Evolutionary conservation across 2,888 invertebrate genomes (phyloP).

Genomic region (Pterobdella sp.): DNA sequence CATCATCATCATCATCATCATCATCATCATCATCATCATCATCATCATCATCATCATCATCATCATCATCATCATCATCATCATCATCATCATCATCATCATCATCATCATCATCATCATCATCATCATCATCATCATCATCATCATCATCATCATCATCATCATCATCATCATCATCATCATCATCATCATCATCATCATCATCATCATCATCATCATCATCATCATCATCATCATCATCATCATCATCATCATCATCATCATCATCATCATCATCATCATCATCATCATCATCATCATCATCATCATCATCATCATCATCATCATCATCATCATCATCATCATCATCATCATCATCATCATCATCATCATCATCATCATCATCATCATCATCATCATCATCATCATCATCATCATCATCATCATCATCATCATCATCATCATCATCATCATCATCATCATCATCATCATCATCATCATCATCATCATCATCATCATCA

Average conservation of each 20-base stretch:
- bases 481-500: slow-evolving; percentile 15
- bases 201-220: slow-evolving; percentile 24
- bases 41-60: slow-evolving; percentile 15
- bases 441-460: slow-evolving; percentile 24
- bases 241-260: slow-evolving; percentile 15
- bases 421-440: slow-evolving; percentile 15
- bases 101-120: slow-evolving; percentile 27
- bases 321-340: slow-evolving; percentile 24
- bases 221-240: slow-evolving; percentile 17
- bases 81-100: slow-evolving; percentile 27
- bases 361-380: slow-evolving; percentile 15
- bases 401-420: slow-evolving; percentile 17
- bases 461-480: slow-evolving; percentile 17
- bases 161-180: slow-evolving; percentile 24
- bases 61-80: slow-evolving; percentile 10
- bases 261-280: slow-evolving; percentile 24
- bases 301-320: slow-evolving; percentile 15
- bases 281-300: slow-evolving; percentile 17
- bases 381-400: slow-evolving; percentile 24
- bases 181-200: slow-evolving; percentile 15
- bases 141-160: slow-evolving; percentile 7
- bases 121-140: slow-evolving; percentile 18
- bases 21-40: slow-evolving; percentile 17
- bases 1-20: slow-evolving; percentile 9
- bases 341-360: slow-evolving; percentile 17